Base-by-base conservation (phyloP, 2,797 vertebrate species). In the Valencia hispanica region DNA sequence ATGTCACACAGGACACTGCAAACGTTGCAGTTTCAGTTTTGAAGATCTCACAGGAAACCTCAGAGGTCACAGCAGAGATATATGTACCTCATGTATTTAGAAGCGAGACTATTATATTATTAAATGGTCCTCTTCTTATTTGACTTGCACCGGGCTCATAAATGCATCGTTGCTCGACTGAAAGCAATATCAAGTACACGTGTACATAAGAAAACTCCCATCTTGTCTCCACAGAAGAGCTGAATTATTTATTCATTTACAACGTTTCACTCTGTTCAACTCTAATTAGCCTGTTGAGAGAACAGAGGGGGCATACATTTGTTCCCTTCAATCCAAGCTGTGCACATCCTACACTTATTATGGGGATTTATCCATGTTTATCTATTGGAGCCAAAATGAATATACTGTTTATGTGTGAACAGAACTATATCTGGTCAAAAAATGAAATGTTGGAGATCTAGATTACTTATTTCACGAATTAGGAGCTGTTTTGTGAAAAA, bases 241-340 rank as follows among this genome's bases (percentile, higher is more conserved):
- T 73, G 12, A 73, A 74, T 50, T 73, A 69, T 79, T 70, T 70
- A 70, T 70, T 22, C 12, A 34, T 63, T 70, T 63, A 70, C 4
- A 48, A 32, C 68, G 39, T 69, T 75, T 68, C 53, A 30, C 34
- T 32, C 27, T 53, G 43, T 77, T 63, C n/a, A 41, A 8, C 39
- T 20, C 18, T 63, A 15, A 70, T 77, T 66, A 41, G 51, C 17
- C 70, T 39, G 32, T 15, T 25, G 70, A 72, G 76, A 39, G 18
- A 32, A 66, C 39, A 32, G 11, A 45, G 27, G 32, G 72, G 43
- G 27, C 18, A 34, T 47, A n/a, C 55, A 43, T 69, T n/a, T 69
- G 25, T 51, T 34, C 41, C 4, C n/a, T 59, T 45, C 34, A n/a
- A 69, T 27, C 45, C 18, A 25, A 41, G 73, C 36, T 25, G 20